Base-by-base conservation (phyloP, 1,140 invertebrate genomes). In the Coenobita brevimanus region DNA sequence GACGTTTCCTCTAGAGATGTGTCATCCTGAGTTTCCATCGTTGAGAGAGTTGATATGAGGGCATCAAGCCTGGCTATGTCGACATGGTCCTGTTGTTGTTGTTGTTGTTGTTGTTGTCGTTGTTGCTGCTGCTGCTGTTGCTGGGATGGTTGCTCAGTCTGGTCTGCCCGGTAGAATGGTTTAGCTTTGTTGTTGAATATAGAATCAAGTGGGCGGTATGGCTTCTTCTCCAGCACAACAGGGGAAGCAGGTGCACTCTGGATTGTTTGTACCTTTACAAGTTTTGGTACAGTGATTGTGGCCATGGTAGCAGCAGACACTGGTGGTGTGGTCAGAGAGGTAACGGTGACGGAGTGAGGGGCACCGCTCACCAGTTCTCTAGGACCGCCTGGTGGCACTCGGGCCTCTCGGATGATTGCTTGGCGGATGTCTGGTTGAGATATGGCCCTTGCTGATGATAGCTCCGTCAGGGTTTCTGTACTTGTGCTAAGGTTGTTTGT, bases 391-490 rank as follows among this genome's bases (percentile, higher is more conserved):
- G 89, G 36, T 30, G 89, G 73, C 43, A 71, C 73, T 24, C 90
- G 43, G 33, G 90, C 84, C 71, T 89, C 89, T 13, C 87, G 88
- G 38, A 90, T 85, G 64, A 91, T 85, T 15, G 89, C 83, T 24
- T 80, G 84, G 3, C 89, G 79, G 21, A 89, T 90, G 46, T 91
- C 84, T 60, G 89, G 88, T 69, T 89, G 87, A 54, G 91, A 88
- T 36, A 89, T 76, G 33, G 89, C 89, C 69, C 88, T 83, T 24
- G 82, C 71, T 27, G 86, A 88, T 17, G 88, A 80, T 62, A 82
- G 38, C 27, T 90, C 81, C 2, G 90, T 91, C 0, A 91, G 88
- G 2, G 90, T 91, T 67, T 91, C 90, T 15, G 90, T 91, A 76
- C 91, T 91, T 21, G 89, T 89, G 33, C 84, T 87, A 13, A 87